Evolutionary conservation across 1,140 invertebrate genomes (phyloP).

Genomic region (Drosophila sucinea): DNA sequence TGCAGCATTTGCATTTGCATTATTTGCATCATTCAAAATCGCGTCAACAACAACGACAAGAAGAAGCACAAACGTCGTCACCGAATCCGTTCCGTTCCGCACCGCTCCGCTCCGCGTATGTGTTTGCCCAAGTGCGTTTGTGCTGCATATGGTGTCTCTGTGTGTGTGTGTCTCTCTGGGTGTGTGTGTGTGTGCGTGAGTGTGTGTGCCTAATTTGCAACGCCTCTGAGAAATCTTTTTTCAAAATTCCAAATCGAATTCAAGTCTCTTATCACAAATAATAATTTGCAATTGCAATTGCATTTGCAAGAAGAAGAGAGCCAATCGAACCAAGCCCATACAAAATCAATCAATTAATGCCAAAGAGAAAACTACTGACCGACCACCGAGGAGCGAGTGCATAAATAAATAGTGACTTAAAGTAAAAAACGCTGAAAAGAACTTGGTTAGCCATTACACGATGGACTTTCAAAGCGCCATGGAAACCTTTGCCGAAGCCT

Average conservation of each 20-base stretch:
- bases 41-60: not conserved
- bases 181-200: slow-evolving; percentile 49
- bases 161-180: slow-evolving; percentile 45
- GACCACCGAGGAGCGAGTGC: slow-evolving; percentile 28
- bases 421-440: slow-evolving; percentile 29
- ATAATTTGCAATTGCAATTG: slow-evolving; percentile 44
- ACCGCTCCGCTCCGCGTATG: slow-evolving; percentile 58
- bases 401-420: slow-evolving; percentile 23
- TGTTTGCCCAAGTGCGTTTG: slow-evolving; percentile 9
- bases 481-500: slow-evolving; percentile 98
- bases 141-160: slow-evolving; percentile 23
- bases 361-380: slow-evolving; percentile 42
- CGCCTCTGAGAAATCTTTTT: slow-evolving; percentile 29
- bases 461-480: slow-evolving; percentile 99
- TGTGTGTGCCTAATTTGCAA: slow-evolving; percentile 71
- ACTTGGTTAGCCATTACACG: slow-evolving; percentile 31
- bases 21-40: slow-evolving; percentile 12
- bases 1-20: slow-evolving; percentile 12
- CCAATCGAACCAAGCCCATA: slow-evolving; percentile 40
- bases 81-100: slow-evolving; percentile 65
- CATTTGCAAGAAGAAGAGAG: slow-evolving; percentile 21
- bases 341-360: slow-evolving; percentile 69
- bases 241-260: slow-evolving; percentile 49
- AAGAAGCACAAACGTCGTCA: slow-evolving; percentile 27
- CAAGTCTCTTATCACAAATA: slow-evolving; percentile 58